These are phyloP conservation scores for Calliopsis andreniformis DNA, from an alignment of 1,140 invertebrate species.

Conservation along the genomic window DNA sequence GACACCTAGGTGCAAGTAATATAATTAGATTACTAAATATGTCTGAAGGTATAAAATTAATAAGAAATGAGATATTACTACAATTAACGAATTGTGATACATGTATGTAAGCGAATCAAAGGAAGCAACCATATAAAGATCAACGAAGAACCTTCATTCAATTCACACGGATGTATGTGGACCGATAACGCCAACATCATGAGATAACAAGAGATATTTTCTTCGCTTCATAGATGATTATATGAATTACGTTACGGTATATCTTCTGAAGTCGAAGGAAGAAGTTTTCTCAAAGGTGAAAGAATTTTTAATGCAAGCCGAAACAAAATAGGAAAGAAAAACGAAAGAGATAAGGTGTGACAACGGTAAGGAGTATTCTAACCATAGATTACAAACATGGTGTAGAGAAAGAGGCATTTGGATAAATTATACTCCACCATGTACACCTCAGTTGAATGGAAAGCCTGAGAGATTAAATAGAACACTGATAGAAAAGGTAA, in stretches of 20 bases:
- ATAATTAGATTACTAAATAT: neutral
- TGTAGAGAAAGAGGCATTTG: conserved; percentile 41
- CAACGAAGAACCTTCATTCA: neutral
- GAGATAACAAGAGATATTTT: conserved; percentile 63
- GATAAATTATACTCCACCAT: conserved; percentile 1
- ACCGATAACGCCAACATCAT: neutral
- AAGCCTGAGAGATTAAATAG: neutral
- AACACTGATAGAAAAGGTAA: neutral
- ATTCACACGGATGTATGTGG: neutral
- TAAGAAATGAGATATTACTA: neutral
- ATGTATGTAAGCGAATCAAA: neutral
- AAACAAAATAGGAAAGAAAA: conserved; percentile 52
- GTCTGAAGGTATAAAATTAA: neutral
- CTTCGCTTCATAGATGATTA: conserved; percentile 34
- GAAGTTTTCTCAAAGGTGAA: too few species aligned
- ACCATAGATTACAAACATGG: conserved; percentile 56
- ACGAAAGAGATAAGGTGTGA: conserved; percentile 59
- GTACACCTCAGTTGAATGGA: conserved; percentile 11
- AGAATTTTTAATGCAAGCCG: too few species aligned
- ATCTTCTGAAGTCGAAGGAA: too few species aligned
- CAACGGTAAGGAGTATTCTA: conserved; percentile 69
- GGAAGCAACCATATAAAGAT: neutral
- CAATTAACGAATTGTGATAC: neutral
- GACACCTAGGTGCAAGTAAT: neutral
- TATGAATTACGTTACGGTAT: too few species aligned